Percentiles rank a stretch among this genome's conserved stretches.
phyloP scores from a whole-genome alignment of 2,888 invertebrate species.

The Cerceris rybyensis region DNA sequence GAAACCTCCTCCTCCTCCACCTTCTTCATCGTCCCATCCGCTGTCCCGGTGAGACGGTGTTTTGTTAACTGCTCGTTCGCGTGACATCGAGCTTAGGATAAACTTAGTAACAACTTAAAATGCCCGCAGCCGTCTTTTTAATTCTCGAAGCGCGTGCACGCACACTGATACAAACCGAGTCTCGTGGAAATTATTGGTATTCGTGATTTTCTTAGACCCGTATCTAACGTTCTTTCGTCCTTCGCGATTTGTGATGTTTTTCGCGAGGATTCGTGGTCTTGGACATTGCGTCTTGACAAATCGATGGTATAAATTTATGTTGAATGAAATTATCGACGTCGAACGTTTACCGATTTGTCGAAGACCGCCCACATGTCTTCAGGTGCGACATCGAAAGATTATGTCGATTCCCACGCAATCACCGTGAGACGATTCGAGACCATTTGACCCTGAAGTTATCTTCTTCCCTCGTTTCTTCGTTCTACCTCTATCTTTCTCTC shows the following conservation, averaged over 20 bases:
- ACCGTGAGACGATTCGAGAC: conserved; percentile 12
- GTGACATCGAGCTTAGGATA: conserved; percentile 66
- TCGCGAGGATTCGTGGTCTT: background rate
- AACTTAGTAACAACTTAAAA: conserved; percentile 71
- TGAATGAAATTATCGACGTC: background rate
- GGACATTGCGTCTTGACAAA: background rate
- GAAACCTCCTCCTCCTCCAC: conserved; percentile 3
- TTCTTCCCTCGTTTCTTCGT: background rate
- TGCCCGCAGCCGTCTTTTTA: conserved; percentile 30
- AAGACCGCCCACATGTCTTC: conserved; percentile 35
- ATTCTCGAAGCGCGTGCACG: conserved; percentile 33
- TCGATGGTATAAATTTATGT: background rate
- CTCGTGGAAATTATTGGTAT: background rate
- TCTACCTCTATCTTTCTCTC: background rate
- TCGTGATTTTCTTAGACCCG: background rate
- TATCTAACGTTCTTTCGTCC: background rate
- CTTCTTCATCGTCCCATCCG: conserved; percentile 12
- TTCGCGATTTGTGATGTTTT: conserved; percentile 11
- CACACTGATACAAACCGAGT: conserved; percentile 10
- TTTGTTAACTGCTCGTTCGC: conserved; percentile 67
- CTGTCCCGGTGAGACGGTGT: conserved; percentile 42
- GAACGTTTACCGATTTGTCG: background rate
- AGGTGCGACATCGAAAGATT: conserved; percentile 28
- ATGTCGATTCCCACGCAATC: conserved; percentile 46
- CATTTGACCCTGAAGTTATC: conserved; percentile 17